phyloP scores from a whole-genome alignment of 2,888 invertebrate species.

The Julus scanicus region DNA sequence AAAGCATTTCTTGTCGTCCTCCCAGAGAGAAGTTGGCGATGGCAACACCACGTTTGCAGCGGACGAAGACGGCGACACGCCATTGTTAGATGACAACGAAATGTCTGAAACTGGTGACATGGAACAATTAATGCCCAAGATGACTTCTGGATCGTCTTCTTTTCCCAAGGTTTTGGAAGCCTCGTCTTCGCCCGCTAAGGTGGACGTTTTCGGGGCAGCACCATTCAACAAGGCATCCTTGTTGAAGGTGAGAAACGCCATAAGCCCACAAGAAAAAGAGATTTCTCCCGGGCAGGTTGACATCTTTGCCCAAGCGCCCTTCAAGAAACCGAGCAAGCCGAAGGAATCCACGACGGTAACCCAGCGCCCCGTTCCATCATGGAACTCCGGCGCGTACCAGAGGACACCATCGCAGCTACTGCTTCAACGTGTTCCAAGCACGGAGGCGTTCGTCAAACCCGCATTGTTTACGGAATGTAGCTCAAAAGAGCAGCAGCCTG shows the following conservation, averaged over 20 bases:
- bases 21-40: conserved; percentile 41
- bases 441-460: conserved; percentile 64
- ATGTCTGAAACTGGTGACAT: conserved; percentile 70
- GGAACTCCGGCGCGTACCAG: background rate
- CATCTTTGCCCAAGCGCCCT: conserved; percentile 79
- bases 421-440: conserved; percentile 53
- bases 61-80: conserved; percentile 80
- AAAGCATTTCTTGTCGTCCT: conserved; percentile 38
- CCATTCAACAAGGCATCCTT: conserved; percentile 63
- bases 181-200: background rate
- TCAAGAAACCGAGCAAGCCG: conserved; percentile 63
- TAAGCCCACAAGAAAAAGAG: conserved; percentile 57
- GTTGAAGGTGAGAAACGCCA: conserved; percentile 48
- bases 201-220: conserved; percentile 64
- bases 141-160: background rate
- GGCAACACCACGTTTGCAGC: conserved; percentile 71
- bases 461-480: conserved; percentile 61
- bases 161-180: conserved; percentile 56
- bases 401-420: background rate
- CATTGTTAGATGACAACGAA: conserved; percentile 80
- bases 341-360: conserved; percentile 47
- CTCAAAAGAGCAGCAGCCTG: background rate
- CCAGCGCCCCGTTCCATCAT: background rate
- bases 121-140: conserved; percentile 64
- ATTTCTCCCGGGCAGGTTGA: conserved; percentile 69